Conservation (phyloP, 1,140 invertebrate species). For the Lucilia cuprina region DNA sequence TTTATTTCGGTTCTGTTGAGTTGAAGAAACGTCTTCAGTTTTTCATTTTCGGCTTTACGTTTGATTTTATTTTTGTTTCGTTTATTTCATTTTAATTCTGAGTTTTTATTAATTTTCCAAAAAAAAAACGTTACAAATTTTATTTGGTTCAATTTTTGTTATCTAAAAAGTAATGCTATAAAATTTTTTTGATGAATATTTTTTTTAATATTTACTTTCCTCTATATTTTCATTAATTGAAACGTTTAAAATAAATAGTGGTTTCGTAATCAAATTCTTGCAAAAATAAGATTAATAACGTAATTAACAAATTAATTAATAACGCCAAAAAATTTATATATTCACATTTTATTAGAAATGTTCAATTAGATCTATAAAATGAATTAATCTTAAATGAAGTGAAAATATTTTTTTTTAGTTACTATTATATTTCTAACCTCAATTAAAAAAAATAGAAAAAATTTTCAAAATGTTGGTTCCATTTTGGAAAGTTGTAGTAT, state of each 20-base stretch:
- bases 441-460: too few relatives aligned
- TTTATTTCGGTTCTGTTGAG: slow-evolving; percentile 63
- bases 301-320: background rate
- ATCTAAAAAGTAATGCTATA: background rate
- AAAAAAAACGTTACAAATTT: slow-evolving; percentile 4
- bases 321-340: background rate
- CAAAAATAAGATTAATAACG: background rate
- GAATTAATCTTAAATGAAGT: too few relatives aligned
- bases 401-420: too few relatives aligned
- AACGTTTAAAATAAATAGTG: background rate
- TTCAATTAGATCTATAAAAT: too few relatives aligned
- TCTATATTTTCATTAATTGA: background rate
- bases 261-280: slow-evolving; percentile 30
- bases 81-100: slow-evolving; percentile 40
- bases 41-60: slow-evolving; percentile 58
- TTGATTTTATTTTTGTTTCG: slow-evolving; percentile 48
- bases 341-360: too few relatives aligned
- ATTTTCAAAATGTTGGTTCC: too few relatives aligned
- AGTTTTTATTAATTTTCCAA: slow-evolving; percentile 22
- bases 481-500: too few relatives aligned
- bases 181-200: background rate
- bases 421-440: too few relatives aligned
- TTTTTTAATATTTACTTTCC: background rate
- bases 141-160: background rate
- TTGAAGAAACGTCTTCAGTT: slow-evolving; percentile 62